Evolutionary conservation across 2,113 vertebrate genomes (phyloP), one percentile per base, ranked within the genome.

Genomic region (Nesoenas mayeri): DNA sequence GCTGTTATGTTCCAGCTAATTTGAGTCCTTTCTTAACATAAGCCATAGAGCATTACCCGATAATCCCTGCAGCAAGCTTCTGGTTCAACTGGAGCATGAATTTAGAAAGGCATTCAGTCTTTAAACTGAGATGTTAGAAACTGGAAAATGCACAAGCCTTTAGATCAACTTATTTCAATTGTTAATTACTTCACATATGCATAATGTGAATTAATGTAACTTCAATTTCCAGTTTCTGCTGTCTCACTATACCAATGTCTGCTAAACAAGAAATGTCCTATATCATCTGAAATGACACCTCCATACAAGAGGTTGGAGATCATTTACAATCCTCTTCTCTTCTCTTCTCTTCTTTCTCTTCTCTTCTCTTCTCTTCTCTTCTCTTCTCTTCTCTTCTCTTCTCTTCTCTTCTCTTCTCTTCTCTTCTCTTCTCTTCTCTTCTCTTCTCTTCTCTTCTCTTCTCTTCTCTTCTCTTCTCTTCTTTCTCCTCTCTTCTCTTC

Each of bases 11-110:
- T 94, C 67, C 80, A 88, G 47, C 51, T 96, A 93, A 94, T 95
- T 89, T 95, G 85, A 83, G 66, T 77, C 64, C 34, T 85, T 93
- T 93, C 38, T 86, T 93, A 94, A 53, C 57, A 84, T 88, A 94
- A 95, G 65, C 65, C 77, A 8, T 50, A 60, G 77, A 90, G 72
- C 79, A 78, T 92, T 94, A 90, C 53, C 22, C 12, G 6, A 18
- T 93, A 95, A 94, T 93, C 83, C 56, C 38, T 75, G 57, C 64
- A 95, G 53, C 42, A 88, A 75, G 15, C 79, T 95, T 80, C 64
- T 95, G 19, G 4, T 88, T 79, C 82, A 91, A 6, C 11, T 1
- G 4, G 56, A 86, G 42, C 42, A 81, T 67, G 57, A 90, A 84
- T 93, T 91, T 95, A 88, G 53, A 90, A 79, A 91, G 66, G 28